Evolutionary conservation across 2,797 vertebrate species (phyloP).

Genomic region (Aulostomus chinensis): DNA sequence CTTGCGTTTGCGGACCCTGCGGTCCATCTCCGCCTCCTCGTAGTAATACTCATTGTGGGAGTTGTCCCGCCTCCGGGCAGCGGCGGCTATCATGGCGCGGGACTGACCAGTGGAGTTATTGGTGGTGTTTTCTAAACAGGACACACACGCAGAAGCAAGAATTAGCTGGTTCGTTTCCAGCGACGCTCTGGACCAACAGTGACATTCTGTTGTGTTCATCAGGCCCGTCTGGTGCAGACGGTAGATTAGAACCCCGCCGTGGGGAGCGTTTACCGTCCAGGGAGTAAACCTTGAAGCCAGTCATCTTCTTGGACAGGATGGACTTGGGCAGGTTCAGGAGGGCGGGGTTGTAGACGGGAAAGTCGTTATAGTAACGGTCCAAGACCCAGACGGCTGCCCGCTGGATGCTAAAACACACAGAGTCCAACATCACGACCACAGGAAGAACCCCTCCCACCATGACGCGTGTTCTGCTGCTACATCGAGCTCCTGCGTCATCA

Average conservation of each 20-base stretch:
- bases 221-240: no score
- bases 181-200: no score
- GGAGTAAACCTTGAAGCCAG: slow-evolving; percentile 96
- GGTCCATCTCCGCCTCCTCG: slow-evolving; percentile 91
- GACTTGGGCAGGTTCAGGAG: slow-evolving; percentile 96
- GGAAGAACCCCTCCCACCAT: no score
- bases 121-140: slow-evolving; percentile 83
- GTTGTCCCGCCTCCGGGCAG: slow-evolving; percentile 88
- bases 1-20: slow-evolving; percentile 87
- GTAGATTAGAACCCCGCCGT: no score
- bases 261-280: slow-evolving; percentile 76
- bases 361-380: slow-evolving; percentile 96
- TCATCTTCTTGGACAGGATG: slow-evolving; percentile 96
- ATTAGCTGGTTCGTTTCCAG: no score
- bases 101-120: slow-evolving; percentile 90
- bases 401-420: slow-evolving; percentile 86
- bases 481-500: no score
- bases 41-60: slow-evolving; percentile 94
- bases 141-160: no score
- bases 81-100: slow-evolving; percentile 88
- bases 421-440: no score
- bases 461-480: no score
- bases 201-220: no score
- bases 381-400: slow-evolving; percentile 93
- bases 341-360: slow-evolving; percentile 95